Percentiles rank a stretch among this genome's conserved stretches.
Conservation (phyloP, 2,113 vertebrate genomes). For the Corapipo altera region DNA sequence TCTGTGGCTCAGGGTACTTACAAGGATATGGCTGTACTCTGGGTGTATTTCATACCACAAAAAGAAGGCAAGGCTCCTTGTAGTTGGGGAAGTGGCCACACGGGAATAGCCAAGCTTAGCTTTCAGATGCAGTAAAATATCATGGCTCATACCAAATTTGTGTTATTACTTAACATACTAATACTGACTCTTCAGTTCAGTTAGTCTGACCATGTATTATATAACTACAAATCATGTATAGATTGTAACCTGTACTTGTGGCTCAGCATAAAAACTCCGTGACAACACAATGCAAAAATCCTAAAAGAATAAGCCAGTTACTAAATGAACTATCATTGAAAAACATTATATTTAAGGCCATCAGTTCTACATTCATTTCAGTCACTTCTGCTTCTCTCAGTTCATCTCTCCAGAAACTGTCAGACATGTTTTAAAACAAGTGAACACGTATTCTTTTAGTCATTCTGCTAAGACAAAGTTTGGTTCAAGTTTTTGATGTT, state of each 20-base stretch:
- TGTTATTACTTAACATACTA: neutral
- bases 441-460: neutral
- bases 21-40: neutral
- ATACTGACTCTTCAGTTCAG: neutral
- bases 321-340: neutral
- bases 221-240: neutral
- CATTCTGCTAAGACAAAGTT: neutral
- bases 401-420: neutral
- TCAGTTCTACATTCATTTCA: neutral
- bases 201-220: neutral
- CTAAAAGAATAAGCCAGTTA: neutral
- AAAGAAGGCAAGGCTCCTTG: neutral
- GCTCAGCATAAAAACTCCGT: neutral
- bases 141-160: neutral
- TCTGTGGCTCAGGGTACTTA: neutral
- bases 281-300: neutral
- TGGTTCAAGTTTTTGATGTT: neutral
- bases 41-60: neutral
- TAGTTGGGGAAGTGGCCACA: neutral
- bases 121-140: neutral
- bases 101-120: neutral
- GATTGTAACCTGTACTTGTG: neutral
- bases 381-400: neutral
- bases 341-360: neutral
- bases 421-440: neutral